phyloP scores from a whole-genome alignment of 2,797 vertebrate genomes.

The Podarcis siculus region DNA sequence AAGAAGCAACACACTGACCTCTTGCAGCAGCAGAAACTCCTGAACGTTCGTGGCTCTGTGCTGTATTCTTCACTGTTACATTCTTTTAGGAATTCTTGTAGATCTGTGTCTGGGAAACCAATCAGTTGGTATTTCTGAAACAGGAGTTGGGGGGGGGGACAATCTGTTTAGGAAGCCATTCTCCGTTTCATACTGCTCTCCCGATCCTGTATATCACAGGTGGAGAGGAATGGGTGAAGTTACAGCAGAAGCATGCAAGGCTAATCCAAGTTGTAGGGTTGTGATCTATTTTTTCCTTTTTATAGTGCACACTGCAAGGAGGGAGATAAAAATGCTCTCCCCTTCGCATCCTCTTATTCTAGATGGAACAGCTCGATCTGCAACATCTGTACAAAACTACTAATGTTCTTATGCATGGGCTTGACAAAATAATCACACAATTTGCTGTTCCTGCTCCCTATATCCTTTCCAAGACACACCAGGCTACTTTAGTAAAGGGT shows the following conservation, averaged over 20 bases:
- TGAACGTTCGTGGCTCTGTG: conserved; percentile 32
- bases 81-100: conserved; percentile 88
- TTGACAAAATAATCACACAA: not conserved
- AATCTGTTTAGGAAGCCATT: not conserved
- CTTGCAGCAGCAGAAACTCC: conserved; percentile 81
- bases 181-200: conserved; percentile 22
- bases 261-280: not conserved
- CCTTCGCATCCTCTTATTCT: not conserved
- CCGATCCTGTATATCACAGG: not conserved
- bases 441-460: not conserved
- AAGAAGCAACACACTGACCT: conserved; percentile 76
- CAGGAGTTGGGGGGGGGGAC: not conserved
- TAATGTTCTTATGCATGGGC: not conserved
- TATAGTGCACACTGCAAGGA: not conserved
- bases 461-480: not conserved
- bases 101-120: conserved; percentile 90
- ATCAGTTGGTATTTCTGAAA: conserved; percentile 90
- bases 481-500: not conserved
- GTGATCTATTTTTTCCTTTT: not conserved
- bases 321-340: not conserved
- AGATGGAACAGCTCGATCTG: not conserved
- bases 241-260: not conserved
- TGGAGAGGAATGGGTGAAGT: not conserved
- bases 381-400: not conserved
- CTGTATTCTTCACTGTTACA: conserved; percentile 54